Evolutionary conservation across 53 echinoderm and acorn worm species (phyloP), one percentile per base, ranked within the genome.

Genomic region (Temnopleurus reevesii): DNA sequence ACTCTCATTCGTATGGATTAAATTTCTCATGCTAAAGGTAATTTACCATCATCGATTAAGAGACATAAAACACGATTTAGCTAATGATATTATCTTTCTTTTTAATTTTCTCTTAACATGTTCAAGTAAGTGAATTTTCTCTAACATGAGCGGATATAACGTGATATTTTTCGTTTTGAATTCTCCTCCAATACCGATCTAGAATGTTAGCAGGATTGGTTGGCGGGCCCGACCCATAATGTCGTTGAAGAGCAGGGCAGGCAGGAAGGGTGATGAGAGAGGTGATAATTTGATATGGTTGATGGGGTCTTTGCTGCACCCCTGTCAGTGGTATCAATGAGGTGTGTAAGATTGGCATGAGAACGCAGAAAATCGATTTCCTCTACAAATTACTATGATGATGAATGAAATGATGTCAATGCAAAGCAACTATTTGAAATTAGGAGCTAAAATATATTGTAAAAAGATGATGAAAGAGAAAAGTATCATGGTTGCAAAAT

Each of bases 201-300:
- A n/a, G n/a, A n/a, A n/a, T n/a, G 23, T 71, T 71, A 41, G 41
- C 71, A 38, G 8, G n/a, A 71, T 21, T 17, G 38, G 36, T n/a
- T 49, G 28, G 47, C 51, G 28, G 24, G 44, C 31, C 80, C n/a
- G 28, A 12, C 80, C 18, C 35, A 3, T 80, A 28, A 28, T 28
- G 28, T 35, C 35, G 28, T 26, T 17, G n/a, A n/a, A n/a, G n/a
- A 51, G 46, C 51, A 46, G 83, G 35, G n/a, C 54, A 21, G 24
- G 60, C 60, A 55, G 18, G 55, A 53, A 7, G 80, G 83, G 83
- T 83, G 83, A 55, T 36, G 55, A 83, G 83, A 83, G 83, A 55
- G 83, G 83, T 53, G 55, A 53, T 83, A 55, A 83, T 83, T 55
- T 83, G 83, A 83, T 83, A 83, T 53, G 83, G 53, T 83, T 83